A percentile compares a stretch with the other conserved stretches of the same genome.
Evolutionary conservation across 2,113 vertebrate genomes (phyloP).

Genomic region (Zosterops hypoxanthus): DNA sequence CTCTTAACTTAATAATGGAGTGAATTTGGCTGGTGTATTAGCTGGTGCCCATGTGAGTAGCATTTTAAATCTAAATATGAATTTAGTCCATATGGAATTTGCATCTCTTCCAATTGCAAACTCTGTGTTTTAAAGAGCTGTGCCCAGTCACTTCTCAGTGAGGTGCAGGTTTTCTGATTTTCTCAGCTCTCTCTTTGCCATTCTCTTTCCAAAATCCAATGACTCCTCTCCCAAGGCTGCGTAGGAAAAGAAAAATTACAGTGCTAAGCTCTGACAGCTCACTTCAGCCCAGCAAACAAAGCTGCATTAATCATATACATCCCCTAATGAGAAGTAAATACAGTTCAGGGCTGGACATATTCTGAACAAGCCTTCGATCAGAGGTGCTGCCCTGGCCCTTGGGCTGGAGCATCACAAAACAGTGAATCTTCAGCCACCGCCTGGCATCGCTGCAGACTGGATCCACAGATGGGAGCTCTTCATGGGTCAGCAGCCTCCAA

Average conservation of each 20-base stretch:
- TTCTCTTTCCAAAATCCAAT: not conserved
- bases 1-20: constrained; percentile 50
- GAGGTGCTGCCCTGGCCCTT: not conserved
- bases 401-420: not conserved
- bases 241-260: not conserved
- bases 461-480: not conserved
- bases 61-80: constrained; percentile 44
- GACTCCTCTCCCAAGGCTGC: not conserved
- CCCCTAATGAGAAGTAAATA: not conserved
- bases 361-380: not conserved
- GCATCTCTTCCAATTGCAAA: not conserved
- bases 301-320: not conserved
- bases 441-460: not conserved
- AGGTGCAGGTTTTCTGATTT: not conserved
- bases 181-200: not conserved
- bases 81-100: constrained; percentile 25
- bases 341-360: not conserved
- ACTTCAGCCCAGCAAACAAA: not conserved
- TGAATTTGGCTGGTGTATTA: constrained; percentile 37
- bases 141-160: constrained; percentile 1
- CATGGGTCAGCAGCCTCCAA: constrained; percentile 16
- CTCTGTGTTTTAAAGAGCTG: not conserved
- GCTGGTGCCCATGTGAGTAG: not conserved
- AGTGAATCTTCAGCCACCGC: not conserved
- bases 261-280: not conserved